Conservation (phyloP, 2,888 invertebrate genomes). For the Dysmachus trigonus region DNA sequence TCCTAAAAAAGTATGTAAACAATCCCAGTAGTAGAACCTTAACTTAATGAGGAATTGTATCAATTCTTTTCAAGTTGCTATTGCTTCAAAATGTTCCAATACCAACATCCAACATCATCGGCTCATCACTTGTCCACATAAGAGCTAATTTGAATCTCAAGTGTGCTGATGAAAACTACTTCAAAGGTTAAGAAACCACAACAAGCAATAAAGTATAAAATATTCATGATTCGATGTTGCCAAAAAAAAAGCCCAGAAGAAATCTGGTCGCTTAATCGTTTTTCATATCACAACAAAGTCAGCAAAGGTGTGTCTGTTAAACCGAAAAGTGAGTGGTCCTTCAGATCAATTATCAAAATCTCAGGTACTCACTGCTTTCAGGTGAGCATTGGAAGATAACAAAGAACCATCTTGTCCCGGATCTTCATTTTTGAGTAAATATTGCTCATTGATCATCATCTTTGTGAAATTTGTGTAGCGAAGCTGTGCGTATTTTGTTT, state of each 20-base stretch:
- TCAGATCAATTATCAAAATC: conserved; percentile 13
- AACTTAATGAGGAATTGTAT: background rate
- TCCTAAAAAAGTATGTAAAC: too few species aligned
- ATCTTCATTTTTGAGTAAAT: background rate
- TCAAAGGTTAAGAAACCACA: background rate
- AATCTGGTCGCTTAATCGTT: background rate
- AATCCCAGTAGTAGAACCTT: too few species aligned
- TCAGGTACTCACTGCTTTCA: background rate
- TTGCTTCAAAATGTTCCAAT: background rate
- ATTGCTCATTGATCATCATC: conserved; percentile 6
- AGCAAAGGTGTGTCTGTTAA: background rate
- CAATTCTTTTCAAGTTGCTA: background rate
- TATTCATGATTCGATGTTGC: background rate
- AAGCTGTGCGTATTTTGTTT: background rate
- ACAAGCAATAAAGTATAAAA: background rate
- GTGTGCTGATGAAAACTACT: background rate
- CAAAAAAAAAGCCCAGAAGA: background rate
- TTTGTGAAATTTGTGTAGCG: background rate
- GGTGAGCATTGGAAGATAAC: background rate
- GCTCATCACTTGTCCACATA: background rate
- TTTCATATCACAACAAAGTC: background rate
- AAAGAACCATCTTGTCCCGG: conserved; percentile 3
- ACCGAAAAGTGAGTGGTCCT: background rate
- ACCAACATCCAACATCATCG: background rate
- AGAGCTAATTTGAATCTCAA: background rate